Conservation (phyloP, 2,888 invertebrate genomes). For the Lochmaea capreae region DNA sequence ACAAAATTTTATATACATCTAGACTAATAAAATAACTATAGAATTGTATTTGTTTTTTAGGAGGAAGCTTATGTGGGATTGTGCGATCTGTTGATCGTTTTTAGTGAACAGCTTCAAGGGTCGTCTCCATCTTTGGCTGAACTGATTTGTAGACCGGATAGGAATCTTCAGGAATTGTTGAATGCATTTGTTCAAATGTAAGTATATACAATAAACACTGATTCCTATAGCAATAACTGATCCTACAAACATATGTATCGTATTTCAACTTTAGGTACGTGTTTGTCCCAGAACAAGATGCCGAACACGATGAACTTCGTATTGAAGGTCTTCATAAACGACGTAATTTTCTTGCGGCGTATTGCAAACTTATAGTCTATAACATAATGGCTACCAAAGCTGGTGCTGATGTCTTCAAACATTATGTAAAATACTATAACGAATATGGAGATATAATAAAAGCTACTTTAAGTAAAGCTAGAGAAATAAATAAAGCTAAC, state of each 20-base stretch:
- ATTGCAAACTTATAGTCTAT: slow-evolving; percentile 97
- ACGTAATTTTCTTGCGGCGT: slow-evolving; percentile 94
- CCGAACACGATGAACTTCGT: slow-evolving; percentile 94
- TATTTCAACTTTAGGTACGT: too few relatives aligned
- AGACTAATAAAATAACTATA: too few relatives aligned
- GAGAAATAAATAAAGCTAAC: slow-evolving; percentile 97
- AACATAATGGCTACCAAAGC: slow-evolving; percentile 91
- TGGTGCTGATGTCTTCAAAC: slow-evolving; percentile 90
- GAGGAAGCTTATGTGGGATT: slow-evolving; percentile 69
- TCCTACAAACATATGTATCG: too few relatives aligned
- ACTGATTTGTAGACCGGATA: slow-evolving; percentile 85
- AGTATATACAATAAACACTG: slow-evolving; percentile 11
- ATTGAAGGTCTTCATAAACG: slow-evolving; percentile 98
- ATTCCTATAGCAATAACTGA: not conserved
- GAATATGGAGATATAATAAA: slow-evolving; percentile 99
- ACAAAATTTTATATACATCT: too few relatives aligned
- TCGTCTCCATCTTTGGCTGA: slow-evolving; percentile 64
- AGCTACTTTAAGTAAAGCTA: slow-evolving; percentile 93
- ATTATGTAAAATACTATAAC: slow-evolving; percentile 98
- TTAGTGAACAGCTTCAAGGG: slow-evolving; percentile 64
- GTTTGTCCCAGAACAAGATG: slow-evolving; percentile 89
- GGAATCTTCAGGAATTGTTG: slow-evolving; percentile 81
- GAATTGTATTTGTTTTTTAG: slow-evolving; percentile 1
- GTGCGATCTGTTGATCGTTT: slow-evolving; percentile 94
- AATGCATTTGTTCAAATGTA: slow-evolving; percentile 89